Evolutionary conservation across 1,140 invertebrate species (phyloP), one percentile per base, ranked within the genome.

Genomic region (Cydia fagiglandana): DNA sequence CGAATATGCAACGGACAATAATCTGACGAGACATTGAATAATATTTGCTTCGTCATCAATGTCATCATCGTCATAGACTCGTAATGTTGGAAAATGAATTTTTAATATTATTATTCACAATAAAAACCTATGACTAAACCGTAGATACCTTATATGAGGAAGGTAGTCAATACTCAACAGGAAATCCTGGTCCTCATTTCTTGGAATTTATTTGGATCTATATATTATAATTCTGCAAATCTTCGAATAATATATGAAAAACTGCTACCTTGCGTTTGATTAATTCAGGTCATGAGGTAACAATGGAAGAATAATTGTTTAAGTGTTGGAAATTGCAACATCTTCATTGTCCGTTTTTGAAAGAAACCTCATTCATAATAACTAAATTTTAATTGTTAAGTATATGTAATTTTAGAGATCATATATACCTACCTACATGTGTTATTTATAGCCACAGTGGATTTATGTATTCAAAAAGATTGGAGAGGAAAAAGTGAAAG

Each of bases 261-360:
- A 38, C 30, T 41, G n/a, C 28, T 70, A 20, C 66, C 34, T 70
- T 45, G 66, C 17, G 7, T n/a, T 70, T 45, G 34, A 20, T 38
- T 70, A 70, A 70, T 80, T 74, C 70, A 75, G 79, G 76, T 76
- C 77, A 64, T 78, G 28, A 75, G 77, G 76, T 80, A 76, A 75
- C 75, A 53, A 53, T 75, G 53, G 75, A 70, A n/a, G 66, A 17
- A 38, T 70, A 6, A 17, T 70, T 70, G 66, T 70, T 70, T 61
- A 75, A 53, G 30, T 77, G 75, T 78, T 66, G 50, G 38, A 73
- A 28, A 64, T 78, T 79, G 75, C 77, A 75, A 77, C 61, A 78
- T 75, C 24, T 79, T 68, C 66, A 38, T 70, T 70, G 34, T 70
- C 66, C 12, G 15, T 38, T 70, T 70, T 41, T 70, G 66, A 70